These are phyloP conservation scores for Neodiprion virginianus DNA, from an alignment of 1,140 invertebrate genomes.

Conservation along the genomic window DNA sequence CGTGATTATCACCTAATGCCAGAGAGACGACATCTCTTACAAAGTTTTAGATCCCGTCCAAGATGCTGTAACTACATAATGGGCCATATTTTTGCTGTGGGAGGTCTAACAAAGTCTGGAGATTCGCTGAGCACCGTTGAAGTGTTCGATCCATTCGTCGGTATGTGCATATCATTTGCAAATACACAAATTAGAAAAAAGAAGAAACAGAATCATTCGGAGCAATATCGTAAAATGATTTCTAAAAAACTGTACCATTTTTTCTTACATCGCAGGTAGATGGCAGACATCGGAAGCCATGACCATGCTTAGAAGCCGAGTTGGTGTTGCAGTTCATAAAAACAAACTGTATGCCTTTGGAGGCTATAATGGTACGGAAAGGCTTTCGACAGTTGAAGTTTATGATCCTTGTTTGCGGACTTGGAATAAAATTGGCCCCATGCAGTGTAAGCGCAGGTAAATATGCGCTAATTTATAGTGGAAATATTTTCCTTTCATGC, in stretches of 20 bases:
- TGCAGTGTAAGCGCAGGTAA: constrained; percentile 85
- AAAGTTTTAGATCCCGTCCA: constrained; percentile 79
- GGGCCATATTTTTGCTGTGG: constrained; percentile 89
- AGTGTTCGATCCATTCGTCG: constrained; percentile 77
- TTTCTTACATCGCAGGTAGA: constrained; percentile 53
- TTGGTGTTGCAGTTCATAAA: constrained; percentile 84
- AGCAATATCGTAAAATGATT: constrained; percentile 12
- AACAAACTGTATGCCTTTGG: constrained; percentile 79
- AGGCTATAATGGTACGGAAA: constrained; percentile 82
- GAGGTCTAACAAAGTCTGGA: constrained; percentile 84
- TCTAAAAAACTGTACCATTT: neutral
- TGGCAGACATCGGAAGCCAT: constrained; percentile 86
- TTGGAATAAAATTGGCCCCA: constrained; percentile 82
- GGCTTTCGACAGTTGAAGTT: constrained; percentile 87
- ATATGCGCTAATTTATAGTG: neutral
- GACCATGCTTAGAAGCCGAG: constrained; percentile 79
- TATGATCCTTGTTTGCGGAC: constrained; percentile 77
- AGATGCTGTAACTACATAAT: constrained; percentile 76
- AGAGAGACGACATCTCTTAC: constrained; percentile 77
- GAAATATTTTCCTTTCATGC: neutral
- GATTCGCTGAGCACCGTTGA: constrained; percentile 89
- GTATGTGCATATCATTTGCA: constrained; percentile 23
- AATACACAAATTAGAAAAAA: neutral
- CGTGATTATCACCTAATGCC: constrained; percentile 87
- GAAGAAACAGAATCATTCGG: neutral